phyloP scores from a whole-genome alignment of 2,797 vertebrate genomes.

The Myripristis murdjan region DNA sequence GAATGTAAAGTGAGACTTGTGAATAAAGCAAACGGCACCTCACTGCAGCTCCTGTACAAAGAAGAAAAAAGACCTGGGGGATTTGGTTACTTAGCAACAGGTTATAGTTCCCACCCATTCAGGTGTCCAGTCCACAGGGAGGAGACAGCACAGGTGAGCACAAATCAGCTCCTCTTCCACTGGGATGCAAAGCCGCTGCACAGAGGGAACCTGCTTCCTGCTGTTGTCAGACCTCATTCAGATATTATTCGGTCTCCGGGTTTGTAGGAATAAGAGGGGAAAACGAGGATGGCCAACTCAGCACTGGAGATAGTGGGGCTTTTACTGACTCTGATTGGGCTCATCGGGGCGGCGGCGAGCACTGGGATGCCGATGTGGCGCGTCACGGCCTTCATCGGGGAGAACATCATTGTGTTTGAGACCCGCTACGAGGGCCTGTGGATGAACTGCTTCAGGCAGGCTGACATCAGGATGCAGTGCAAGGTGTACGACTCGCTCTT shows the following conservation, averaged over 20 bases:
- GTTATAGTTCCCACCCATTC: conserved; percentile 66
- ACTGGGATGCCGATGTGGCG: conserved; percentile 92
- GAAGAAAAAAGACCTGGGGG: conserved; percentile 59
- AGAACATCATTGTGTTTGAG: conserved; percentile 91
- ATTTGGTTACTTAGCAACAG: conserved; percentile 81
- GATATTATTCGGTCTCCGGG: conserved; percentile 1
- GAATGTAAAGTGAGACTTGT: conserved; percentile 73
- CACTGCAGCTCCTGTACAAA: conserved; percentile 61
- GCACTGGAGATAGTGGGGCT: conserved; percentile 88
- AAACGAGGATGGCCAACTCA: conserved; percentile 81
- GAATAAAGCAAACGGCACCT: conserved; percentile 72
- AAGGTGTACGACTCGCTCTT: conserved; percentile 91
- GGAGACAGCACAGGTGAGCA: conserved; percentile 71
- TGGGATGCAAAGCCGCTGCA: conserved; percentile 71
- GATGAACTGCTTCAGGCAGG: conserved; percentile 90
- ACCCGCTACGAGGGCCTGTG: conserved; percentile 91
- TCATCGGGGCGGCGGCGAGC: conserved; percentile 88
- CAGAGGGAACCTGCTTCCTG: conserved; percentile 30
- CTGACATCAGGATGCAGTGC: conserved; percentile 89
- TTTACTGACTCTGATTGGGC: conserved; percentile 86
- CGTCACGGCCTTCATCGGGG: conserved; percentile 91
- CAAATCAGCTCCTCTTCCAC: conserved; percentile 63
- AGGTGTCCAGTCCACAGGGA: conserved; percentile 61
- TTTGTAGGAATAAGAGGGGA: conserved; percentile 29
- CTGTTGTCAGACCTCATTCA: neutral